Evolutionary conservation across 2,113 vertebrate genomes (phyloP).

Genomic region (Speoplatyrhinus poulsoni): DNA sequence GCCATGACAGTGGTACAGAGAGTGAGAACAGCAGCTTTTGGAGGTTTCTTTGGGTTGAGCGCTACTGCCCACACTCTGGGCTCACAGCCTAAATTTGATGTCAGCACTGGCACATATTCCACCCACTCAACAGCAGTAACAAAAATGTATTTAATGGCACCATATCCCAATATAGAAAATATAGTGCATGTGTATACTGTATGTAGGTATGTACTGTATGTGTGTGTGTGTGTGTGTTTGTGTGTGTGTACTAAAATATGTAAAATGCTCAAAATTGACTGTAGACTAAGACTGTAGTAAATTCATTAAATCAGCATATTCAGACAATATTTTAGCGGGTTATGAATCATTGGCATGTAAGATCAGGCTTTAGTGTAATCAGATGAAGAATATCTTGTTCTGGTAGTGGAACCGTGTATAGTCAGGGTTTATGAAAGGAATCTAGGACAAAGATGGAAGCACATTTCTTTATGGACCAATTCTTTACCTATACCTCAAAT

Average conservation of each 20-base stretch:
- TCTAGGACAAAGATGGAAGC: too few relatives aligned
- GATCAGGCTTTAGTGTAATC: too few relatives aligned
- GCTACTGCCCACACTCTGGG: conserved; percentile 22
- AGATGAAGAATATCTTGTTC: too few relatives aligned
- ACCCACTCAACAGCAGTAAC: conserved; percentile 44
- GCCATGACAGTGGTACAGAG: conserved; percentile 1
- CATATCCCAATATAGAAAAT: conserved; percentile 20
- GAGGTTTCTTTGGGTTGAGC: conserved; percentile 25
- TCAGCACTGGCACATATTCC: conserved; percentile 29
- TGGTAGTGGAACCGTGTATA: too few relatives aligned
- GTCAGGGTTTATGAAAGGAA: too few relatives aligned
- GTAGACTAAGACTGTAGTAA: too few relatives aligned
- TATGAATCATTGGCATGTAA: too few relatives aligned
- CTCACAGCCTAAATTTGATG: conserved; percentile 19
- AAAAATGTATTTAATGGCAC: conserved; percentile 22
- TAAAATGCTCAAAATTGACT: too few relatives aligned
- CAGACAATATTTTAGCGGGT: too few relatives aligned
- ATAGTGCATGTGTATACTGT: background rate
- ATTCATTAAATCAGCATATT: too few relatives aligned
- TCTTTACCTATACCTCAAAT: too few relatives aligned
- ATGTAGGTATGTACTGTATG: background rate
- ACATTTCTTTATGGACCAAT: too few relatives aligned
- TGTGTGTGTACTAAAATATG: background rate
- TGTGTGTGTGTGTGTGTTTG: conserved; percentile 1
- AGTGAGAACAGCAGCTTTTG: background rate